Conservation (phyloP, 2,888 invertebrate genomes). For the Dryadula phaetusa region DNA sequence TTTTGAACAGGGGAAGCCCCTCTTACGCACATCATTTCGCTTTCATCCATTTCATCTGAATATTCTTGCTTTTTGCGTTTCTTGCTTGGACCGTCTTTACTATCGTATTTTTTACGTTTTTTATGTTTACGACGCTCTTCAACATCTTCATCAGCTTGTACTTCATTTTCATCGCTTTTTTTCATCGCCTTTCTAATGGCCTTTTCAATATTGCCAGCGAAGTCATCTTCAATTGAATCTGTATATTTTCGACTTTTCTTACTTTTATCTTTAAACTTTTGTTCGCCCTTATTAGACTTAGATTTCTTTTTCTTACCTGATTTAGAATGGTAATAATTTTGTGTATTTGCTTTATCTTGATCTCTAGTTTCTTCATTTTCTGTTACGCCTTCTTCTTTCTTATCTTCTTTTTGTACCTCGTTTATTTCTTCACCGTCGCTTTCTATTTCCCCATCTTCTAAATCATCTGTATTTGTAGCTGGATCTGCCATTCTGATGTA, state of each 20-base stretch:
- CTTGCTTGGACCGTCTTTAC: constrained; percentile 83
- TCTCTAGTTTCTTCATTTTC: constrained; percentile 46
- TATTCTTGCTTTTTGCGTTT: constrained; percentile 84
- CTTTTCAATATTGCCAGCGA: constrained; percentile 91
- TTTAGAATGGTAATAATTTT: constrained; percentile 69
- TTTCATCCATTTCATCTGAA: constrained; percentile 88
- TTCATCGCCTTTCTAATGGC: constrained; percentile 90
- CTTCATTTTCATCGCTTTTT: constrained; percentile 84
- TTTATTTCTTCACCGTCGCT: constrained; percentile 79
- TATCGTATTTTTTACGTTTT: constrained; percentile 84
- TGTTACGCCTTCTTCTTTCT: constrained; percentile 53
- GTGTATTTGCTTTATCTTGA: constrained; percentile 56
- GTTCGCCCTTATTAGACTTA: constrained; percentile 76
- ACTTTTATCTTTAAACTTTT: constrained; percentile 79
- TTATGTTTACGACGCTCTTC: constrained; percentile 82
- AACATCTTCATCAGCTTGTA: constrained; percentile 71
- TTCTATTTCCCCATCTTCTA: constrained; percentile 95
- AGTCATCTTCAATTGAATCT: constrained; percentile 86
- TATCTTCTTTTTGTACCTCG: constrained; percentile 58
- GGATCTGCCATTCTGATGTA: constrained; percentile 67
- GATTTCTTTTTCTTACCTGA: constrained; percentile 82
- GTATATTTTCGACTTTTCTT: constrained; percentile 78
- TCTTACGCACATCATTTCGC: constrained; percentile 91
- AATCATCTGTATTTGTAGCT: constrained; percentile 81
- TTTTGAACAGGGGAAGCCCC: constrained; percentile 88